Percentiles rank a stretch among this genome's conserved stretches.
These are phyloP conservation scores for Shargacucullia verbasci DNA, from an alignment of 2,888 invertebrate genomes.

Conservation along the genomic window DNA sequence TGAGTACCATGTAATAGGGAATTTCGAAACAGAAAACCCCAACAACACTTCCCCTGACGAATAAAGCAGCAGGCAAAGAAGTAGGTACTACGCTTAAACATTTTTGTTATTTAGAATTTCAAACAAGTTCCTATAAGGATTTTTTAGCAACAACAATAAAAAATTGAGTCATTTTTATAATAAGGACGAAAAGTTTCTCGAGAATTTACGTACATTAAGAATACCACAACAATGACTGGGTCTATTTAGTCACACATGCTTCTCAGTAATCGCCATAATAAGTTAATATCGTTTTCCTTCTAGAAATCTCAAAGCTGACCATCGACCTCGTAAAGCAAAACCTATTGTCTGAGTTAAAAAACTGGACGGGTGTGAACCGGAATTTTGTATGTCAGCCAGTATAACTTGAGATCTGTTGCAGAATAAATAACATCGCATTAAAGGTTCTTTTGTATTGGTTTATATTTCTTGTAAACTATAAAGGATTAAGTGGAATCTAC, in stretches of 20 bases:
- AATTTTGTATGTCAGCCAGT: constrained; percentile 26
- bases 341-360: constrained; percentile 54
- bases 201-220: constrained; percentile 48
- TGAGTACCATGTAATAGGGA: too few species aligned
- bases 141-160: constrained; percentile 1
- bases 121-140: background rate
- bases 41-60: too few species aligned
- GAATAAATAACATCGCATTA: background rate
- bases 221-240: constrained; percentile 61
- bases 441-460: constrained; percentile 24
- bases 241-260: constrained; percentile 63
- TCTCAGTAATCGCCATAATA: constrained; percentile 57
- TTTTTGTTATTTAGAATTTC: background rate
- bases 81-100: background rate
- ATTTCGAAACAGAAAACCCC: too few species aligned
- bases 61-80: too few species aligned
- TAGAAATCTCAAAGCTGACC: constrained; percentile 45
- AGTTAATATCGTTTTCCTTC: constrained; percentile 62
- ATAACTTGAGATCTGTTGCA: constrained; percentile 16
- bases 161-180: constrained; percentile 3
- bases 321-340: constrained; percentile 54
- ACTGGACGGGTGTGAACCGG: constrained; percentile 45
- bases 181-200: constrained; percentile 19
- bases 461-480: constrained; percentile 46
- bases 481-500: constrained; percentile 49